Conservation (phyloP, 2,113 vertebrate genomes). For the Phasianus colchicus region DNA sequence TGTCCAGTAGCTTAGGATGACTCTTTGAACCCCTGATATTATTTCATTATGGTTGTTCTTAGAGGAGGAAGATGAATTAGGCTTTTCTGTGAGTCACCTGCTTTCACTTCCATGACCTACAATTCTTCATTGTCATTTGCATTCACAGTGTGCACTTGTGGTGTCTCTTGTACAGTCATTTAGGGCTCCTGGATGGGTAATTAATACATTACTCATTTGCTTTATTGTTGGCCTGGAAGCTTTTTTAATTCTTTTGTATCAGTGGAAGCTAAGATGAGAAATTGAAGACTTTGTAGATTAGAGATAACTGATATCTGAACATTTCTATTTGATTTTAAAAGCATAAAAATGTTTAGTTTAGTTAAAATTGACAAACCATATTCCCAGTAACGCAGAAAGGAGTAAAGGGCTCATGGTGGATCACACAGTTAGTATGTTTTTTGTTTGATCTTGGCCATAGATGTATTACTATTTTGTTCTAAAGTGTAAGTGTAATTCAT, state of each 20-base stretch:
- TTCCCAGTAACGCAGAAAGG: not conserved
- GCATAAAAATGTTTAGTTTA: not conserved
- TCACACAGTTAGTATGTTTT: conserved; percentile 8
- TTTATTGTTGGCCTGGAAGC: not conserved
- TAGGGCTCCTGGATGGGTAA: not conserved
- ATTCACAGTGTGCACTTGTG: not conserved
- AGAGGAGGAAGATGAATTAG: accelerated
- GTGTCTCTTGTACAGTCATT: not conserved
- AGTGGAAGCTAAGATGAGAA: not conserved
- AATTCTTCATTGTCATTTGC: not conserved
- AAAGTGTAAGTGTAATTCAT: conserved; percentile 67
- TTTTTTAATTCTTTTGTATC: not conserved
- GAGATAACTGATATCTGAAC: not conserved
- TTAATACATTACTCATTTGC: not conserved
- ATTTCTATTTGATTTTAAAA: conserved; percentile 2
- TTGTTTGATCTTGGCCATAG: conserved; percentile 54
- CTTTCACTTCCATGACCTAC: not conserved
- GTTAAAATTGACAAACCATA: not conserved
- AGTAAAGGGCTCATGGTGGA: conserved; percentile 19
- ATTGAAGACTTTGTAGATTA: not conserved
- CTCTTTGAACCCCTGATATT: not conserved
- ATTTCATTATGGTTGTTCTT: not conserved
- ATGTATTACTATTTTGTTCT: conserved; percentile 56
- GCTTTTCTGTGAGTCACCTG: not conserved
- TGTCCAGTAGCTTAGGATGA: not conserved